These are phyloP conservation scores for Caenorhabditis sulstoni DNA, from an alignment of 2,888 invertebrate species.

Conservation along the genomic window DNA sequence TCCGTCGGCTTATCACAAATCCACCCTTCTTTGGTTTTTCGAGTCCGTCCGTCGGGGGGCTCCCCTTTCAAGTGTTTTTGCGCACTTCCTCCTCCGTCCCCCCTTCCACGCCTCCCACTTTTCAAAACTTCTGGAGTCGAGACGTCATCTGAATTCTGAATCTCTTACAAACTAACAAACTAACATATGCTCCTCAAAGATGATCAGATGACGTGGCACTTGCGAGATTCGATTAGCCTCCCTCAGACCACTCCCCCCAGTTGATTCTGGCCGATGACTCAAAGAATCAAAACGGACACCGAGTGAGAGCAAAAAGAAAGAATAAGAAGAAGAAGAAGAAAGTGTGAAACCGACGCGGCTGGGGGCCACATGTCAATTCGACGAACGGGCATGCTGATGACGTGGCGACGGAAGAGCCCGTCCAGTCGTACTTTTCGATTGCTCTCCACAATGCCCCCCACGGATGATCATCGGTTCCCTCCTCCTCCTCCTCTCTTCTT, in stretches of 20 bases:
- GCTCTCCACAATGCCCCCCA: not conserved
- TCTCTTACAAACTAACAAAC: no score
- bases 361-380: slow-evolving; percentile 45
- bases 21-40: slow-evolving; percentile 4
- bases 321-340: not conserved
- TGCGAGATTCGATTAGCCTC: no score
- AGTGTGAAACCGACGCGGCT: slow-evolving; percentile 23
- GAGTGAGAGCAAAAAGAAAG: slow-evolving; percentile 4
- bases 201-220: no score
- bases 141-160: not conserved
- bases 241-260: no score
- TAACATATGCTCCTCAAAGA: no score
- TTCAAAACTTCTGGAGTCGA: not conserved
- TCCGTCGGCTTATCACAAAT: slow-evolving; percentile 5
- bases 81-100: slow-evolving; percentile 1
- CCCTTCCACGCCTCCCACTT: not conserved
- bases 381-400: slow-evolving; percentile 29
- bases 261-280: no score
- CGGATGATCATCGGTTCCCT: not conserved
- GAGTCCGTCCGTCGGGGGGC: no score
- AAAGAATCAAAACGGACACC: slow-evolving; percentile 1
- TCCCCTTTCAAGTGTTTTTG: slow-evolving; percentile 24
- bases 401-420: slow-evolving; percentile 40
- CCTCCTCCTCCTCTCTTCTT: not conserved
- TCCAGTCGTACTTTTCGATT: not conserved